Evolutionary conservation across 2,888 invertebrate genomes (phyloP).

Genomic region (Lottia scabra): DNA sequence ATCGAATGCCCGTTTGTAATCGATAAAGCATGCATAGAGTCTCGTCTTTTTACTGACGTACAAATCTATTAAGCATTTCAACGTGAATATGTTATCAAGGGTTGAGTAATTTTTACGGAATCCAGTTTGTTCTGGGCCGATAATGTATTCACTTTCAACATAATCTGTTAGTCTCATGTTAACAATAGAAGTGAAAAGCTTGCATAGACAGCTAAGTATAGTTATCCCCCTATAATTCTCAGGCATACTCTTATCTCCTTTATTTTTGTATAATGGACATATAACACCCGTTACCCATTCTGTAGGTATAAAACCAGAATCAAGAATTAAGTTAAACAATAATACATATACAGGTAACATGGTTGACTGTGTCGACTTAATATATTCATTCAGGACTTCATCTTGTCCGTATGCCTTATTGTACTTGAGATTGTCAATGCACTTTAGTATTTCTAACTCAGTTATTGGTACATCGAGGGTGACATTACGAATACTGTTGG

Average conservation of each 20-base stretch:
- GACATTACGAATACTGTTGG: too few species aligned
- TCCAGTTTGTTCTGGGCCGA: neutral
- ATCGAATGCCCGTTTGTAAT: too few species aligned
- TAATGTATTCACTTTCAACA: neutral
- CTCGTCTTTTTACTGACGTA: too few species aligned
- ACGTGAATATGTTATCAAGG: too few species aligned
- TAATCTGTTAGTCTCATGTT: neutral
- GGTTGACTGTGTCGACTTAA: neutral
- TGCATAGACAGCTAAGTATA: neutral
- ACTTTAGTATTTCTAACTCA: constrained; percentile 10
- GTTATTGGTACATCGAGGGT: neutral
- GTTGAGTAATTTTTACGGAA: neutral
- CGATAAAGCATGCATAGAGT: too few species aligned
- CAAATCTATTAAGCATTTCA: too few species aligned
- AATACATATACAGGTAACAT: neutral
- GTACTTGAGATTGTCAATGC: constrained; percentile 8
- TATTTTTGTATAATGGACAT: constrained; percentile 9
- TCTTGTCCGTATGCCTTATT: constrained; percentile 9
- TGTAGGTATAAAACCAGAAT: constrained; percentile 9
- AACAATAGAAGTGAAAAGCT: neutral
- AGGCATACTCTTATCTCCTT: constrained; percentile 1
- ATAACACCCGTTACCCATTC: neutral
- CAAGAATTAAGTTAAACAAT: constrained; percentile 18
- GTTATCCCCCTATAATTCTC: constrained; percentile 15
- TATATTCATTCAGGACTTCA: constrained; percentile 16